These are phyloP conservation scores for Rhinolophus sinicus DNA, from an alignment of 2,113 vertebrate genomes.

Conservation along the genomic window DNA sequence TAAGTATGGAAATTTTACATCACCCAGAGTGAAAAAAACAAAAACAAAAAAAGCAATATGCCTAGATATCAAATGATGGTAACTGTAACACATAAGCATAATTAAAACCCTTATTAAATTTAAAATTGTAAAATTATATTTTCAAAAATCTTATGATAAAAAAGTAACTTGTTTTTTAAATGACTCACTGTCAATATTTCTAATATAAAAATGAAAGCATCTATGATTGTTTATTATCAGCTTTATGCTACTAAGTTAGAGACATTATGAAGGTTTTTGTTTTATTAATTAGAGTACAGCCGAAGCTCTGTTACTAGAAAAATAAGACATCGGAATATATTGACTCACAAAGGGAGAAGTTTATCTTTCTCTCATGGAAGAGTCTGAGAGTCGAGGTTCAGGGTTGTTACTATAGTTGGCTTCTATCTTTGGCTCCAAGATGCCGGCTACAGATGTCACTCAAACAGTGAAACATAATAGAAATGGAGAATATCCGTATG, in stretches of 20 bases:
- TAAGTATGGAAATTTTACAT: not conserved
- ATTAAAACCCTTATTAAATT: not conserved
- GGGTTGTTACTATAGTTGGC: fast-evolving
- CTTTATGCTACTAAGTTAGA: not conserved
- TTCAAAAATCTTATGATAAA: not conserved
- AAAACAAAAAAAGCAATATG: not conserved
- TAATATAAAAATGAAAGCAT: not conserved
- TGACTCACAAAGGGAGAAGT: not conserved
- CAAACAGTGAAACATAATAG: not conserved
- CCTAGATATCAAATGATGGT: not conserved
- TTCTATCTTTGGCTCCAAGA: not conserved
- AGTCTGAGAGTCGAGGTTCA: fast-evolving
- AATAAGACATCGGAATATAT: not conserved
- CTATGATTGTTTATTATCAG: not conserved
- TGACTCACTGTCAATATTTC: not conserved
- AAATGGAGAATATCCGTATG: not conserved
- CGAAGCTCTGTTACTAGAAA: not conserved
- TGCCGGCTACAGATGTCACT: not conserved
- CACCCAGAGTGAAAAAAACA: not conserved
- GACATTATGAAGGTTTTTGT: not conserved
- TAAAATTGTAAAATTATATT: not conserved
- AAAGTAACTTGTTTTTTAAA: not conserved
- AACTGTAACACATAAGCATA: not conserved
- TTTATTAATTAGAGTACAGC: not conserved
- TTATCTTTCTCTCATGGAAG: not conserved